Conservation (phyloP, 2,113 vertebrate genomes). For the Oncorhynchus kisutch region DNA sequence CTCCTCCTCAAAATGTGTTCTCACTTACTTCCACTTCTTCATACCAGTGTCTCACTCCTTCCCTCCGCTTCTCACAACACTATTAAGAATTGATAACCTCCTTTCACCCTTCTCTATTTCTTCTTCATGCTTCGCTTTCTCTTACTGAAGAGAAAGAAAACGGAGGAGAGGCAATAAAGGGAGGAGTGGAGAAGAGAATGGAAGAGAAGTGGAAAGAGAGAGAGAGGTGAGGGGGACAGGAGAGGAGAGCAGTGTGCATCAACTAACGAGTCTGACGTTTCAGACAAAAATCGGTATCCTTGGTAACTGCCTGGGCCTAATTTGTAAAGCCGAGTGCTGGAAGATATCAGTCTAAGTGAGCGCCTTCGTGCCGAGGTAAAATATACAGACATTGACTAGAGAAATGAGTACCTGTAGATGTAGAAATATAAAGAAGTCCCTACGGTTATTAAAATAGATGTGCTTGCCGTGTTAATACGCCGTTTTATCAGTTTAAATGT, state of each 20-base stretch:
- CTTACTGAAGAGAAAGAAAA: slow-evolving; percentile 1
- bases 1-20: not conserved
- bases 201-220: slow-evolving; percentile 25
- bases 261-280: slow-evolving; percentile 61
- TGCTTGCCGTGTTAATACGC: not conserved
- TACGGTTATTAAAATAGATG: slow-evolving; percentile 22
- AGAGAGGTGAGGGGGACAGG: slow-evolving; percentile 39
- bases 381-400: slow-evolving; percentile 17
- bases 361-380: slow-evolving; percentile 19
- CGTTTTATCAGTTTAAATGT: slow-evolving; percentile 19
- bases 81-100: not conserved
- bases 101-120: slow-evolving; percentile 18
- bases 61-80: not conserved
- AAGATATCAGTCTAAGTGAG: slow-evolving; percentile 54
- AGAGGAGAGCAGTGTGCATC: slow-evolving; percentile 51
- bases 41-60: not conserved
- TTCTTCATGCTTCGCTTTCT: not conserved
- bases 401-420: slow-evolving; percentile 12
- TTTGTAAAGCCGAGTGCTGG: slow-evolving; percentile 66
- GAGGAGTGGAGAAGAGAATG: slow-evolving; percentile 40
- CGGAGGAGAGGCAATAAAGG: slow-evolving; percentile 25
- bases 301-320: slow-evolving; percentile 72
- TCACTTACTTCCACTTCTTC: not conserved
- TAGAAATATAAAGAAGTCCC: slow-evolving; percentile 5
- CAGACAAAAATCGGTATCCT: slow-evolving; percentile 67